These are phyloP conservation scores for Falco naumanni DNA, from an alignment of 2,797 vertebrate species.

Conservation along the genomic window DNA sequence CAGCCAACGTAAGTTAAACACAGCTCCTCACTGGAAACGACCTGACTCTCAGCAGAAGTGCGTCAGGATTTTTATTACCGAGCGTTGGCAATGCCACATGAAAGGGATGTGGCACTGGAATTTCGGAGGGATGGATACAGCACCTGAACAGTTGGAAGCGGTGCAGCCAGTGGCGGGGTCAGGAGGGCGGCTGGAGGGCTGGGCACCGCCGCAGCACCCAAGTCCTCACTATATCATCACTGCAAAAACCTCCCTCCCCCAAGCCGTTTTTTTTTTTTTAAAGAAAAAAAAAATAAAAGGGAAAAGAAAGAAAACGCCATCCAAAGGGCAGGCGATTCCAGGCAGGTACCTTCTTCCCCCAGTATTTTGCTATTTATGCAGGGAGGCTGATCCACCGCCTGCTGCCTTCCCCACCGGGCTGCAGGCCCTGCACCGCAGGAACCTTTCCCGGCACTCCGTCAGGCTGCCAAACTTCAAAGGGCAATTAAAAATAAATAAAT, in stretches of 20 bases:
- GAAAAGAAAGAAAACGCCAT: neutral
- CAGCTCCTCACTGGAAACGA: neutral
- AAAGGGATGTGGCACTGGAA: neutral
- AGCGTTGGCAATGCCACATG: neutral
- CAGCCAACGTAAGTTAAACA: neutral
- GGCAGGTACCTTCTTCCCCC: neutral
- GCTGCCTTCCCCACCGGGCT: neutral
- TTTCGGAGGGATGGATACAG: neutral
- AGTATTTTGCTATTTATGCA: fast-evolving
- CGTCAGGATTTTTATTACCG: neutral
- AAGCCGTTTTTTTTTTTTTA: no score
- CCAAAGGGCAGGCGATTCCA: neutral
- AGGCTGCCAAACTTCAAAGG: neutral
- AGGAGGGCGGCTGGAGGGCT: no score
- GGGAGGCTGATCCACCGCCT: no score
- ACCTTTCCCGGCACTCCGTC: neutral
- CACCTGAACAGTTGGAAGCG: no score
- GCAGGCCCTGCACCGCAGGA: neutral
- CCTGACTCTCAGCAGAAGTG: neutral
- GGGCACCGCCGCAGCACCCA: neutral
- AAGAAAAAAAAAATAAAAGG: no score
- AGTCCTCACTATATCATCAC: neutral
- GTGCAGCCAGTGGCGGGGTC: no score
- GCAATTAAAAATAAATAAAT: fast-evolving
- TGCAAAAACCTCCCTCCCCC: neutral